Conservation (phyloP, 2,888 invertebrate species). For the Trimorus sp. region DNA sequence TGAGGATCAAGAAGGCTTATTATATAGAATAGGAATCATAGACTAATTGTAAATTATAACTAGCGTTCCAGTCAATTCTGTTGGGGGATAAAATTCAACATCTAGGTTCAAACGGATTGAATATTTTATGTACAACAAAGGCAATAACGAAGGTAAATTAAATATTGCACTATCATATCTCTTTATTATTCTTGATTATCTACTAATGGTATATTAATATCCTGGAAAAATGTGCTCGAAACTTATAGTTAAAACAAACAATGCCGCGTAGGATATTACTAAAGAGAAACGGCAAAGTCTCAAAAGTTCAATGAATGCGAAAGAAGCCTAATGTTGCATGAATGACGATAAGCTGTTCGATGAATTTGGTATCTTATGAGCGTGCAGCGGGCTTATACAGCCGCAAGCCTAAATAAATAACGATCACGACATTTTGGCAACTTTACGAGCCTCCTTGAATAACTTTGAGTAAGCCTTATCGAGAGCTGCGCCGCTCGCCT, state of each 20-base stretch:
- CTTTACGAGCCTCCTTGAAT: conserved; percentile 64
- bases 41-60: too few relatives aligned
- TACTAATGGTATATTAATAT: conserved; percentile 31
- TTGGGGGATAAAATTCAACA: too few relatives aligned
- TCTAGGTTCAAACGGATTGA: too few relatives aligned
- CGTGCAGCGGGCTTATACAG: conserved; percentile 66
- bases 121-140: too few relatives aligned
- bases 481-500: conserved; percentile 69
- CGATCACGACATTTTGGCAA: conserved; percentile 68
- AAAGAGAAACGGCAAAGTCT: conserved; percentile 64
- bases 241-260: conserved; percentile 54
- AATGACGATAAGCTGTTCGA: conserved; percentile 80
- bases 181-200: conserved; percentile 26
- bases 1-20: too few relatives aligned
- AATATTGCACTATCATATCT: background rate
- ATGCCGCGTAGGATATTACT: conserved; percentile 43
- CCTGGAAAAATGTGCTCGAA: background rate
- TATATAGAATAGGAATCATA: too few relatives aligned
- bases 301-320: conserved; percentile 77
- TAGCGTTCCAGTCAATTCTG: too few relatives aligned
- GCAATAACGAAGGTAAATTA: too few relatives aligned
- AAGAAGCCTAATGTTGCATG: conserved; percentile 80
- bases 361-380: conserved; percentile 70
- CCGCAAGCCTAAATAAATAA: conserved; percentile 75
- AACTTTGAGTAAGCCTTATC: conserved; percentile 61